These are phyloP conservation scores for Oenanthe oenanthe DNA, from an alignment of 2,113 vertebrate genomes.

Conservation along the genomic window DNA sequence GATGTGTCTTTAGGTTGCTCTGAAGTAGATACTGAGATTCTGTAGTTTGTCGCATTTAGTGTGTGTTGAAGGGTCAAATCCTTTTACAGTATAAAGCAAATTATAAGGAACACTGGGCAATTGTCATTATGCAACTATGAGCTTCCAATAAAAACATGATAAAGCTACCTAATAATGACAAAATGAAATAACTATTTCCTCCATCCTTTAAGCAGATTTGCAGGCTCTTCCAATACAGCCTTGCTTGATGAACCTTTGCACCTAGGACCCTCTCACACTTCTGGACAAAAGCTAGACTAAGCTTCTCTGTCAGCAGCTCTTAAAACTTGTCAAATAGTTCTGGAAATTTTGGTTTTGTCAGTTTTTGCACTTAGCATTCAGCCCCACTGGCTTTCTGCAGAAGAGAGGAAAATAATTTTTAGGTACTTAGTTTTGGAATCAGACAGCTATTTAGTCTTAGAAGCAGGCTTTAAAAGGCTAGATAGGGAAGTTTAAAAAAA, in stretches of 20 bases:
- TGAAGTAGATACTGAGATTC: neutral
- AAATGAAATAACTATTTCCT: neutral
- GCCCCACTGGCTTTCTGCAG: neutral
- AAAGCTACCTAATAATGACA: neutral
- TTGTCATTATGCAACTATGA: neutral
- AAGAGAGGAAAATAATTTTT: slow-evolving; percentile 12
- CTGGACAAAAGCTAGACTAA: neutral
- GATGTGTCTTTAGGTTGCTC: neutral
- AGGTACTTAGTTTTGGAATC: neutral
- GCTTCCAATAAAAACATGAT: neutral
- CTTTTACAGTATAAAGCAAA: neutral
- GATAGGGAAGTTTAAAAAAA: neutral
- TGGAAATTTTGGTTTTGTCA: neutral
- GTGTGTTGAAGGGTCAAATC: neutral
- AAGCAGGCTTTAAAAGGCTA: slow-evolving; percentile 38
- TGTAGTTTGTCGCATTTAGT: neutral
- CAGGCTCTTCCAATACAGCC: neutral
- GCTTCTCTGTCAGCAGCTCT: neutral
- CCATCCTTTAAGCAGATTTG: neutral
- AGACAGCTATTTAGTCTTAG: neutral
- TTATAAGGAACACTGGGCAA: neutral
- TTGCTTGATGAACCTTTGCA: slow-evolving; percentile 48
- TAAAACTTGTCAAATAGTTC: neutral
- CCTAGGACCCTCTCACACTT: neutral
- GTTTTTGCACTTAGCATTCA: slow-evolving; percentile 33